Base-by-base conservation (phyloP, 1,140 invertebrate genomes). In the Potamilus streckersoni region DNA sequence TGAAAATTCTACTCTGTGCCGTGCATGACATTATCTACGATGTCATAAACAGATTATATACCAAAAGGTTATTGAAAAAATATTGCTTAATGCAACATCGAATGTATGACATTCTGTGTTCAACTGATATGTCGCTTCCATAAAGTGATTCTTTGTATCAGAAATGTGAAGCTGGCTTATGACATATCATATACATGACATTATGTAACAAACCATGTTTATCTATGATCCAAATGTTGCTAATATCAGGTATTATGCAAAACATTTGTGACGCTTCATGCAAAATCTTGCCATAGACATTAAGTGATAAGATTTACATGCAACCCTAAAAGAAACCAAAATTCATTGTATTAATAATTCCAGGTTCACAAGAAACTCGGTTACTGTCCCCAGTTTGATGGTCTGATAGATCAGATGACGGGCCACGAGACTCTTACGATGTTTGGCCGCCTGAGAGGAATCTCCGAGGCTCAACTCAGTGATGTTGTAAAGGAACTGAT, bases 371-470 rank as follows among this genome's bases (percentile, higher is more conserved):
- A 81, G n/a, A 70, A 83, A 64, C 69, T 91, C 13, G 90, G 91
- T 17, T 91, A 91, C 79, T 91, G 90, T 85, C 91, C 91, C 13
- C 91, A 91, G 82, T 88, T 88, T 74, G 90, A 91, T 84, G 90
- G 95, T 13, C 86, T 91, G 6, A 87, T 90, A 72, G 85, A 86
- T 61, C 82, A 87, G 55, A 81, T 91, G 86, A 88, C 86, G 0
- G 87, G 83, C 13, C 88, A 92, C 72, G 94, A 97, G 87, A 95
- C 93, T 60, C 87, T 98, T 19, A 73, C 72, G 23, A 92, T 96
- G 76, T 94, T 94, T 89, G 93, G 93, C 15, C 88, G 93, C 12
- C 86, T 97, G 17, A 92, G 95, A 16, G 96, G 95, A 1, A 76
- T 89, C 27, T 76, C 78, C 13, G 76, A 82, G 31, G 55, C 57